Evolutionary conservation across 2,888 invertebrate genomes (phyloP).

Genomic region (Drosophila imparisetae): DNA sequence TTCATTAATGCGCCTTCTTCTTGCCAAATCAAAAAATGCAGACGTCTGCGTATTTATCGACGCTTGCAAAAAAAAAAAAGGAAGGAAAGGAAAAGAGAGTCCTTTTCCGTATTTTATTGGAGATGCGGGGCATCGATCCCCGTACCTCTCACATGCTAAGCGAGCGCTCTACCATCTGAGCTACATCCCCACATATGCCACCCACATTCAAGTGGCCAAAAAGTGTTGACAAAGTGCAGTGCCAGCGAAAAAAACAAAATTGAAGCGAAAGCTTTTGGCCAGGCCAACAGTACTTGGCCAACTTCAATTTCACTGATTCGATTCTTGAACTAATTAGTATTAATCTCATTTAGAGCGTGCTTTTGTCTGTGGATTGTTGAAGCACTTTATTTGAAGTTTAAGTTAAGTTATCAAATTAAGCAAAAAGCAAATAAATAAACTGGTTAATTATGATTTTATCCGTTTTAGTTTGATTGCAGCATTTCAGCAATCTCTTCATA

Average conservation of each 20-base stretch:
- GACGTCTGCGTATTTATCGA: conserved; percentile 79
- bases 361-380: neutral
- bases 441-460: neutral
- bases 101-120: conserved; percentile 61
- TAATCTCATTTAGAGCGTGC: no score
- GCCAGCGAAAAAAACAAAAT: conserved; percentile 47
- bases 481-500: neutral
- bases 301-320: conserved; percentile 1
- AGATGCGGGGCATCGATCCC: conserved; percentile 85
- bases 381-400: neutral
- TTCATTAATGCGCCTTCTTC: conserved; percentile 73
- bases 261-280: conserved; percentile 34
- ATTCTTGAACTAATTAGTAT: neutral
- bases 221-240: conserved; percentile 53
- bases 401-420: neutral
- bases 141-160: conserved; percentile 85
- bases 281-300: conserved; percentile 13
- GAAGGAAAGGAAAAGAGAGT: neutral
- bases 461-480: neutral
- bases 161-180: conserved; percentile 85
- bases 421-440: neutral
- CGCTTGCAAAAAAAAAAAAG: conserved; percentile 38
- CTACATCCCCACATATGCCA: conserved; percentile 82
- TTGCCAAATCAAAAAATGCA: conserved; percentile 65
- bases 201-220: conserved; percentile 42